phyloP scores from a whole-genome alignment of 2,113 vertebrate species.

The Pedetes capensis region DNA sequence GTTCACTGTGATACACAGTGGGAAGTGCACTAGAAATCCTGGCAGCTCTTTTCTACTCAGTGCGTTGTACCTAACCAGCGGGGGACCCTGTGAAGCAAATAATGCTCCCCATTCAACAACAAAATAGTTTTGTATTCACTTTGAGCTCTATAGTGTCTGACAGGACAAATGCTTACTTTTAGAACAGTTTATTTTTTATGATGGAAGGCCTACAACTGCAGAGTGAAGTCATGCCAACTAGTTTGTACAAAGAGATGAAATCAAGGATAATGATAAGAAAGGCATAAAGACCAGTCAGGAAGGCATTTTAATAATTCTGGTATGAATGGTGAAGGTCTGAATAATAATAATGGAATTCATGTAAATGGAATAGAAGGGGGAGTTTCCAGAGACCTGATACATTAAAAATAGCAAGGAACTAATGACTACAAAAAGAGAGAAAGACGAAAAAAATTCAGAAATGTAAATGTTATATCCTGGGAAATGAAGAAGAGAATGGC shows the following conservation, averaged over 20 bases:
- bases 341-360: neutral
- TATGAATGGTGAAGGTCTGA: neutral
- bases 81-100: neutral
- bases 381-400: neutral
- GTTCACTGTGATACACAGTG: neutral
- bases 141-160: neutral
- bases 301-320: neutral
- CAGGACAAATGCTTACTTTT: neutral
- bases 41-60: neutral
- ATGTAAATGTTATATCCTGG: neutral
- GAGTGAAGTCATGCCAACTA: neutral
- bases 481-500: neutral
- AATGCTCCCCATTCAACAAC: neutral
- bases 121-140: neutral
- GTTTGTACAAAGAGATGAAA: neutral
- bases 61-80: neutral
- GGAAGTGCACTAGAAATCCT: neutral
- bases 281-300: neutral
- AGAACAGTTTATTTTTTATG: neutral
- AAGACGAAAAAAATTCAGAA: neutral
- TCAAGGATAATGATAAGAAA: neutral
- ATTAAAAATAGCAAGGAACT: neutral
- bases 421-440: neutral
- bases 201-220: neutral
- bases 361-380: neutral